These are phyloP conservation scores for Luidia sarsii DNA, from an alignment of 53 echinoderm and acorn worm species.

Conservation along the genomic window DNA sequence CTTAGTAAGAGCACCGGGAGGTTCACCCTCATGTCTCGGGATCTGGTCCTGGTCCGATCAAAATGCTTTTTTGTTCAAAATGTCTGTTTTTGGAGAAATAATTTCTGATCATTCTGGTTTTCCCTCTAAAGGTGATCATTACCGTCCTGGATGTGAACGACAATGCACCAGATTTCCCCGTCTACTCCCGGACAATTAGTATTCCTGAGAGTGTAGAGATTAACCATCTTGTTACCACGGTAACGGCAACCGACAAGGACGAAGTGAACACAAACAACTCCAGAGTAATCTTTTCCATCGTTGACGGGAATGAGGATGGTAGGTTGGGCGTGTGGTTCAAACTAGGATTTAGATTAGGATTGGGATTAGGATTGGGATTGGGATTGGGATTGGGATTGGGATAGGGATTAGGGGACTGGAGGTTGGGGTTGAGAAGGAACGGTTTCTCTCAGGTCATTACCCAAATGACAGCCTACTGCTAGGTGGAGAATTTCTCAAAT, in stretches of 20 bases:
- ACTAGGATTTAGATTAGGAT: no score
- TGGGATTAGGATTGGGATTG: no score
- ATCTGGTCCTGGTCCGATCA: no score
- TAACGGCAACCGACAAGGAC: constrained; percentile 61
- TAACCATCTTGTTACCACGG: constrained; percentile 23
- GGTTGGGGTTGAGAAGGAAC: not conserved
- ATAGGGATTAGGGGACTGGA: not conserved
- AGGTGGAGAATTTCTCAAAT: no score
- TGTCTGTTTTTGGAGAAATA: no score
- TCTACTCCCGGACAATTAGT: not conserved
- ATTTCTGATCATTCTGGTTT: no score
- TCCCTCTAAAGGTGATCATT: constrained; percentile 59
- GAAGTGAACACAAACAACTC: constrained; percentile 46
- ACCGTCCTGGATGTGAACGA: constrained; percentile 74
- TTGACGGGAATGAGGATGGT: constrained; percentile 5
- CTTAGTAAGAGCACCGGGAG: no score
- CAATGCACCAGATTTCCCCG: constrained; percentile 49
- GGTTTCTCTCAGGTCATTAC: not conserved
- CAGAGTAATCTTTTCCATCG: constrained; percentile 40
- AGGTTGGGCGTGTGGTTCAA: not conserved
- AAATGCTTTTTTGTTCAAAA: no score
- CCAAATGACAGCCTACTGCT: not conserved
- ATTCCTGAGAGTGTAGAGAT: constrained; percentile 42
- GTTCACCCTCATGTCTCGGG: no score
- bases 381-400: not conserved